Evolutionary conservation across 2,797 vertebrate genomes (phyloP), one percentile per base, ranked within the genome.

Genomic region (Sebastes flavidus): DNA sequence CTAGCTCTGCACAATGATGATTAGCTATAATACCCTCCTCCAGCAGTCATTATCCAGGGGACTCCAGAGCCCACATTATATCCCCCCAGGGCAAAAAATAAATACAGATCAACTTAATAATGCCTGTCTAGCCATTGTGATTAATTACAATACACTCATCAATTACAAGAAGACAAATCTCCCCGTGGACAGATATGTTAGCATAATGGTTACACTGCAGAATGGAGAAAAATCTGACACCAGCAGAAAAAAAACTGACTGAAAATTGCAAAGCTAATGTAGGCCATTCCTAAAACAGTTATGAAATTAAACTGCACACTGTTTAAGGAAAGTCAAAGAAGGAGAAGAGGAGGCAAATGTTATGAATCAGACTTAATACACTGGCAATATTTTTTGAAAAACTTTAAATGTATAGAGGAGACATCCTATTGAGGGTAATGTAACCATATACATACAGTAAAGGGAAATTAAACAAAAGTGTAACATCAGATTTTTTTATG

Each of bases 1-100:
- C 92, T 87, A 83, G 92, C 91, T 89, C 90, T 92, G 92, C 91
- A 93, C 93, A 92, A 93, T 93, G 90, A 94, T 95, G 93, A 94
- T 95, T 94, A 94, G 90, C 92, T 90, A 85, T 94, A 94, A 95
- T 94, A 91, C 92, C 89, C 91, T 92, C 89, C 91, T 91, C 87
- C 81, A 92, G 87, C 84, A 94, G 86, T 92, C 92, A 93, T 94
- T 93, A 93, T 91, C 88, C 84, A 68, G 63, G 88, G 87, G 85
- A 92, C 91, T 92, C 87, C 82, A 90, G 81, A 91, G 90, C 85
- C 83, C 65, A 83, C 61, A 83, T 88, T 86, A 88, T 87, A 91
- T 83, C 78, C 86, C 88, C 81, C 72, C 74, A 87, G 87, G 86
- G 81, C 83, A 78, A 82, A 87, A 91, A 91, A 92, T 89, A 90